A percentile compares a stretch with the other conserved stretches of the same genome.
Conservation (phyloP, 2,113 vertebrate genomes). For the Pan paniscus region DNA sequence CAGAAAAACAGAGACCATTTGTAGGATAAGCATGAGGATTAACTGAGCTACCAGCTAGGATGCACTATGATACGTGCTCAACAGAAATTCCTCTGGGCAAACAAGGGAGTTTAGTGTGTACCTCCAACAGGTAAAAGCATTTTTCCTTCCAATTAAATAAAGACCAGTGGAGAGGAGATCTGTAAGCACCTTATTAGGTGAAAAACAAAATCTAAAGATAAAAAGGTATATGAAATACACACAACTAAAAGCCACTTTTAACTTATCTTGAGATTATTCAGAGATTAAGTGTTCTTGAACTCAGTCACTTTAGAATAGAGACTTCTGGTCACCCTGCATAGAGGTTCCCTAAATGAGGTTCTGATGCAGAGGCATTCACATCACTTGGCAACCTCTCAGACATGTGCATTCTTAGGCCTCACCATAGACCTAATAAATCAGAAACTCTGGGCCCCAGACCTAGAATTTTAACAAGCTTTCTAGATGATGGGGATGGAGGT, state of each 20-base stretch:
- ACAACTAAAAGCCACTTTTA: neutral
- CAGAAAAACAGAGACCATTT: neutral
- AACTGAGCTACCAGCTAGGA: neutral
- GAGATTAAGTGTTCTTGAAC: neutral
- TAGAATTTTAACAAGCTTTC: neutral
- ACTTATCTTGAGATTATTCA: neutral
- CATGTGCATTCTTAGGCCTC: neutral
- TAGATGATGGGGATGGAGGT: neutral
- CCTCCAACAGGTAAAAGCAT: neutral
- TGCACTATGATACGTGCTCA: neutral
- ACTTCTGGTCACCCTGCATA: neutral
- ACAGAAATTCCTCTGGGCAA: neutral
- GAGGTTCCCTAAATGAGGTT: neutral
- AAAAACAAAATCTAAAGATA: neutral
- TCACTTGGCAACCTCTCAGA: neutral
- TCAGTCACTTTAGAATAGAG: neutral
- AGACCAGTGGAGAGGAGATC: neutral
- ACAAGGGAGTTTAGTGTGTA: neutral
- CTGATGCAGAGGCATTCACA: neutral
- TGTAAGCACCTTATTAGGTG: neutral
- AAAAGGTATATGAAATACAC: neutral
- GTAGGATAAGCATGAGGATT: neutral
- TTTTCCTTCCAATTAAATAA: neutral
- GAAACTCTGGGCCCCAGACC: neutral
- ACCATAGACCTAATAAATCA: neutral